Conservation (phyloP, 1,140 invertebrate species). For the Hypsibius dujardini region DNA sequence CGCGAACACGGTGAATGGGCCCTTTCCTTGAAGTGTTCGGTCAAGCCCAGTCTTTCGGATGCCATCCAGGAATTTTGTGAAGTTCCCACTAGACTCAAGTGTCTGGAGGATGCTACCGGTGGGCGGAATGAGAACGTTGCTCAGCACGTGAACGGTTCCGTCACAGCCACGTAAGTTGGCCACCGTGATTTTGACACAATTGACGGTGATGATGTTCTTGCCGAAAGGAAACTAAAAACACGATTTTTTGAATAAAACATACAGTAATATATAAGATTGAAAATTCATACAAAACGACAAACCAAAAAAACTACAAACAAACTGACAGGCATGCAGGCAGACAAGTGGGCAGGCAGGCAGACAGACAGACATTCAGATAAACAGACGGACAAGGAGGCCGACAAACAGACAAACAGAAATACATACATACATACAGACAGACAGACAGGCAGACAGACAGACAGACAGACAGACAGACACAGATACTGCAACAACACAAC, state of each 20-base stretch:
- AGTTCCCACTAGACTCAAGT: slow-evolving; percentile 33
- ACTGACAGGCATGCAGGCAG: too few species aligned
- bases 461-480: too few species aligned
- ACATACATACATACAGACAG: too few species aligned
- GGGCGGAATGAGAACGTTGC: slow-evolving; percentile 38
- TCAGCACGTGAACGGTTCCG: slow-evolving; percentile 42
- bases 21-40: slow-evolving; percentile 31
- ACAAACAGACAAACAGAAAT: too few species aligned
- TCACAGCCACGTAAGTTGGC: slow-evolving; percentile 34
- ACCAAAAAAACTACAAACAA: too few species aligned
- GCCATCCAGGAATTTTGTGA: slow-evolving; percentile 31
- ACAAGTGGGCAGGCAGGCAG: too few species aligned
- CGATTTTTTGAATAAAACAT: background rate
- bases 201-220: slow-evolving; percentile 5
- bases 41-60: slow-evolving; percentile 30
- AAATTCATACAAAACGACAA: too few species aligned
- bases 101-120: slow-evolving; percentile 34
- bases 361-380: too few species aligned
- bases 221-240: slow-evolving; percentile 11
- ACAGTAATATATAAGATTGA: too few species aligned
- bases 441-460: too few species aligned
- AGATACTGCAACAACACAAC: too few species aligned
- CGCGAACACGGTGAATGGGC: slow-evolving; percentile 35
- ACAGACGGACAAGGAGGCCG: too few species aligned
- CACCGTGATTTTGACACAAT: slow-evolving; percentile 3